Conservation (phyloP, 2,113 vertebrate species). For the Centropus bengalensis region DNA sequence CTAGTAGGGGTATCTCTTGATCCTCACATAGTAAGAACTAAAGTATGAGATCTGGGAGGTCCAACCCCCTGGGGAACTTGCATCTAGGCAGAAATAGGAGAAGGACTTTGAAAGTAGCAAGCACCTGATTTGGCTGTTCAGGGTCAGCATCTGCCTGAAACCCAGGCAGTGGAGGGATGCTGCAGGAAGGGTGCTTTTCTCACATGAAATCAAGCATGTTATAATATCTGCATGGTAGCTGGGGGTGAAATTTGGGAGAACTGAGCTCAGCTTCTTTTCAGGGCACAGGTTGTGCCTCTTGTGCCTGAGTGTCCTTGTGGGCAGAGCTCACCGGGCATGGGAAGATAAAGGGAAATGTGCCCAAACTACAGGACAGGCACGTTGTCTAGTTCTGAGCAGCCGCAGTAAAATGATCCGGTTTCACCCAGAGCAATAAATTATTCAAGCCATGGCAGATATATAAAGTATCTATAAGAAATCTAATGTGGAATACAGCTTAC, state of each 20-base stretch:
- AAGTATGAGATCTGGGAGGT: background rate
- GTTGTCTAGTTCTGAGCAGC: background rate
- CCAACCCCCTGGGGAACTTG: background rate
- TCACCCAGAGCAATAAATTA: background rate
- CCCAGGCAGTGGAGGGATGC: rapidly evolving
- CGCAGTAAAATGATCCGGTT: background rate
- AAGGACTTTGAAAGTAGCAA: background rate
- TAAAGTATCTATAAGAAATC: background rate
- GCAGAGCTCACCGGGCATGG: background rate
- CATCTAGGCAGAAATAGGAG: background rate
- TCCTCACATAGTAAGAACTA: background rate
- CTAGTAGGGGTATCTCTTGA: background rate
- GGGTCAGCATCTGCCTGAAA: background rate
- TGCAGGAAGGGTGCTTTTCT: background rate
- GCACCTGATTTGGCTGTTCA: background rate
- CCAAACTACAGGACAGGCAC: background rate
- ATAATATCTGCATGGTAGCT: background rate
- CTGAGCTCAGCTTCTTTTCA: background rate
- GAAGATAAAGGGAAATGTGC: background rate
- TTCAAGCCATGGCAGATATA: background rate
- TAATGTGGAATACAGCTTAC: background rate
- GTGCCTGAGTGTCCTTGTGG: background rate
- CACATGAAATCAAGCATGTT: background rate
- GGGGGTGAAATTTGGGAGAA: background rate
- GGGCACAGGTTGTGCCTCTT: background rate